Conservation (phyloP, 2,113 vertebrate genomes). For the Onychostruthus taczanowskii region DNA sequence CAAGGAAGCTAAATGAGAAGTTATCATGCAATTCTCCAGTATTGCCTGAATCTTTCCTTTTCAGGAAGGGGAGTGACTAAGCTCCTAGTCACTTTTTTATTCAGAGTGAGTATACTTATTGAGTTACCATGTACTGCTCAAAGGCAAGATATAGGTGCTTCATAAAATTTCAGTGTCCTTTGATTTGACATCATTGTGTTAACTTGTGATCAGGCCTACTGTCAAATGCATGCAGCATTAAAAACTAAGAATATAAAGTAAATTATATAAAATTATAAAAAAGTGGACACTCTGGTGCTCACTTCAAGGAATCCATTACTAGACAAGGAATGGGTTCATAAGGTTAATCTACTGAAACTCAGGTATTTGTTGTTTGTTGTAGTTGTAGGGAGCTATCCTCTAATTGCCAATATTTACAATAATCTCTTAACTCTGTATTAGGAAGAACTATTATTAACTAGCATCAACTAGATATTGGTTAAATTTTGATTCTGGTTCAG, state of each 20-base stretch:
- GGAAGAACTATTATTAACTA: neutral
- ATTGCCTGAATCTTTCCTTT: neutral
- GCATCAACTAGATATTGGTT: neutral
- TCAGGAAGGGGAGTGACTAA: neutral
- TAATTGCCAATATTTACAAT: neutral
- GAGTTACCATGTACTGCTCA: neutral
- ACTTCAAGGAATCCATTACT: neutral
- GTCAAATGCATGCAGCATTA: neutral
- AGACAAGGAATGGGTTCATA: neutral
- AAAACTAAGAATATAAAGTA: neutral
- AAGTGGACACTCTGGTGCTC: neutral
- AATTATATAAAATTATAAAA: too few relatives aligned
- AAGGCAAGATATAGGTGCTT: neutral
- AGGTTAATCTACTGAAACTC: neutral
- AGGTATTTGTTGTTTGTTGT: neutral
- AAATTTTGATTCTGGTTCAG: neutral
- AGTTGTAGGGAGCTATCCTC: neutral
- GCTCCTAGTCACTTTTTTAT: neutral
- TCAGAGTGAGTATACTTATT: neutral
- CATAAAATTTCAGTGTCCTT: neutral
- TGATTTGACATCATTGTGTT: neutral
- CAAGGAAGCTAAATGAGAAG: neutral
- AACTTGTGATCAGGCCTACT: neutral
- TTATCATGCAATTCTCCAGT: neutral
- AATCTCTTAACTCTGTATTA: neutral